Percentiles rank a stretch among this genome's conserved stretches.
Evolutionary conservation across 64 coral and sea anemone genomes (phyloP).

Genomic region (Stylophora pistillata): DNA sequence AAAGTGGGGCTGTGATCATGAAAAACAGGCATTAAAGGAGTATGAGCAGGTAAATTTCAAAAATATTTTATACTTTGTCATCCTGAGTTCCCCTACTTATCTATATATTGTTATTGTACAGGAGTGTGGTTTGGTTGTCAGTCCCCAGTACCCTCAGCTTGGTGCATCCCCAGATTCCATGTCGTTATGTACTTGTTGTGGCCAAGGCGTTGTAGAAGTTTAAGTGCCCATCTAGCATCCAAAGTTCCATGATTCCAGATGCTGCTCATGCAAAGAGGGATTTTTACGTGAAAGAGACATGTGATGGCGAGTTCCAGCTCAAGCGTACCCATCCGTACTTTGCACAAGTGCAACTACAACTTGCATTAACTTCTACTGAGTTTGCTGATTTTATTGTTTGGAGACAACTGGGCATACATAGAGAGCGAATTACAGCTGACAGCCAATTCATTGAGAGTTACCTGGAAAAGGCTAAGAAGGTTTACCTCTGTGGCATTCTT

Average conservation of each 20-base stretch:
- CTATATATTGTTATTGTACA: too few species aligned
- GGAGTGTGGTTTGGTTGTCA: constrained; percentile 52
- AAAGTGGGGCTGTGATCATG: too few species aligned
- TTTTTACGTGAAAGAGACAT: constrained; percentile 31
- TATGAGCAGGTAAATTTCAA: too few species aligned
- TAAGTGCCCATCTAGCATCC: constrained; percentile 26
- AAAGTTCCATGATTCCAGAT: constrained; percentile 1
- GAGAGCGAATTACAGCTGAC: constrained; percentile 46
- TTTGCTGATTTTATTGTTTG: constrained; percentile 69
- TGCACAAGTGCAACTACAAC: constrained; percentile 62
- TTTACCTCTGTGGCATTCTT: constrained; percentile 61
- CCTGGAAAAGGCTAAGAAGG: constrained; percentile 56
- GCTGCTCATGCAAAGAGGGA: constrained; percentile 12
- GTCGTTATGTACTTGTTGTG: constrained; percentile 3
- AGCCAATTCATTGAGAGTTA: constrained; percentile 41
- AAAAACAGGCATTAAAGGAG: too few species aligned
- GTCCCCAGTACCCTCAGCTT: constrained; percentile 27
- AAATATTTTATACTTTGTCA: too few species aligned
- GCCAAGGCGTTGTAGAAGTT: neutral
- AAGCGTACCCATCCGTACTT: constrained; percentile 41
- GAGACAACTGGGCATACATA: constrained; percentile 47
- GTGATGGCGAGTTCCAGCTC: constrained; percentile 26
- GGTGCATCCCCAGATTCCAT: constrained; percentile 55
- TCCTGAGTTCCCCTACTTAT: too few species aligned
- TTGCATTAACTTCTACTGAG: constrained; percentile 6